A percentile compares a stretch with the other conserved stretches of the same genome.
phyloP scores from a whole-genome alignment of 1,140 invertebrate genomes.

The Bombus consobrinus region DNA sequence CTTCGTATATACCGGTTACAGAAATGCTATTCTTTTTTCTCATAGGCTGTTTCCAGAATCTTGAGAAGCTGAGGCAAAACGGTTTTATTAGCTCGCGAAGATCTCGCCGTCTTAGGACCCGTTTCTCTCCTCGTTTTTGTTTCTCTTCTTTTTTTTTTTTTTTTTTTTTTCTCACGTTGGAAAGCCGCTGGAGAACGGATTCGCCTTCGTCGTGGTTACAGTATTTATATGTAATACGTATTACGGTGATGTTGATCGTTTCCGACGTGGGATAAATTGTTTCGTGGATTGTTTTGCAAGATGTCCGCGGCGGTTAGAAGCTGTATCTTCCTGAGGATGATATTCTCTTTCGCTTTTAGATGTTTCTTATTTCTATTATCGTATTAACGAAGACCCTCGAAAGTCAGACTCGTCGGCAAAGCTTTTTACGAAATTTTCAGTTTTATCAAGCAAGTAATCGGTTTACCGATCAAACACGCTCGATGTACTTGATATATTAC shows the following conservation, averaged over 20 bases:
- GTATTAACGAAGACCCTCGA: too few relatives aligned
- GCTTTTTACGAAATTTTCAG: too few relatives aligned
- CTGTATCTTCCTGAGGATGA: too few relatives aligned
- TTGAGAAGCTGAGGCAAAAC: not conserved
- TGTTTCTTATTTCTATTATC: too few relatives aligned
- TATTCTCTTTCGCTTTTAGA: not conserved
- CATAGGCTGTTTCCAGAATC: not conserved
- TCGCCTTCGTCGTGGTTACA: not conserved
- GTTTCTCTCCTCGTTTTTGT: not conserved
- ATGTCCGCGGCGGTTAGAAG: not conserved
- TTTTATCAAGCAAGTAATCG: too few relatives aligned
- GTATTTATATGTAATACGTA: too few relatives aligned
- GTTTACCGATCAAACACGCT: too few relatives aligned
- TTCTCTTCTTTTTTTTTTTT: too few relatives aligned
- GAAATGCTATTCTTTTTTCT: too few relatives aligned
- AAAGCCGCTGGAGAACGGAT: not conserved
- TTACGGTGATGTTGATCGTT: not conserved
- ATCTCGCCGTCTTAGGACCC: not conserved
- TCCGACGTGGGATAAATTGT: not conserved
- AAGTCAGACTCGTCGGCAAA: too few relatives aligned
- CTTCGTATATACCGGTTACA: too few relatives aligned
- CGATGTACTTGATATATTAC: not conserved
- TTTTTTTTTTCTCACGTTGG: rapidly evolving
- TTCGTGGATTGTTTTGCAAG: not conserved
- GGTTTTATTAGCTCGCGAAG: not conserved